Base-by-base conservation (phyloP, 1,140 invertebrate species). In the Euwallacea similis region DNA sequence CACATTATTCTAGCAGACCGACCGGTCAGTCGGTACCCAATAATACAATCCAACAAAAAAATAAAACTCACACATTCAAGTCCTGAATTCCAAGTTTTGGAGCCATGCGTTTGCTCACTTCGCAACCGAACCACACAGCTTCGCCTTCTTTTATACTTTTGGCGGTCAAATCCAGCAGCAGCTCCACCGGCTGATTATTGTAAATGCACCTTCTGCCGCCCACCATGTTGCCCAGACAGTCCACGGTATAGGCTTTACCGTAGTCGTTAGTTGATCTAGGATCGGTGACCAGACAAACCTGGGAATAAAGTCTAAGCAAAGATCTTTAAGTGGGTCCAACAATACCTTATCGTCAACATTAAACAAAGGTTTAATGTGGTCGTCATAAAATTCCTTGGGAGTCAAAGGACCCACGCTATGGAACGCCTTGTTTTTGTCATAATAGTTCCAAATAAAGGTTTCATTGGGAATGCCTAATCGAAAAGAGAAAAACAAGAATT, bases 71-170 rank as follows among this genome's bases (percentile, higher is more conserved):
- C 91, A 91, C 86, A 74, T 88, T 84, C 15, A 93, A 78, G 82
- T 95, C 93, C 74, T 91, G 86, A 41, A 94, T 86, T n/a, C 93
- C 94, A 65, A 88, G 87, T 77, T 95, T 94, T n/a, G 85, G 82
- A 58, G 89, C 87, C 78, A 93, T 91, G 62, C 91, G 82, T 82
- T 95, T 95, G 59, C 86, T 87, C 11, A 96, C 92, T 80, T 97
- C 93, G 81, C 92, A 95, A n/a, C 95, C 94, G 82, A 96, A 96
- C 94, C 94, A 96, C 0, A 97, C 93, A 7, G 93, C 87, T 80
- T 96, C 93, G 46, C 91, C 90, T 9, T 87, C 86, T 75, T 90
- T 88, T 53, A 97, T 91, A 44, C 91, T 93, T 69, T 91, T 88
- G 9, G 88, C 89, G 0, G 90, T 88, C 3, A 89, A 83, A 77